A percentile compares a stretch with the other conserved stretches of the same genome.
phyloP scores from a whole-genome alignment of 2,797 vertebrate species.

The Pitangus sulphuratus region DNA sequence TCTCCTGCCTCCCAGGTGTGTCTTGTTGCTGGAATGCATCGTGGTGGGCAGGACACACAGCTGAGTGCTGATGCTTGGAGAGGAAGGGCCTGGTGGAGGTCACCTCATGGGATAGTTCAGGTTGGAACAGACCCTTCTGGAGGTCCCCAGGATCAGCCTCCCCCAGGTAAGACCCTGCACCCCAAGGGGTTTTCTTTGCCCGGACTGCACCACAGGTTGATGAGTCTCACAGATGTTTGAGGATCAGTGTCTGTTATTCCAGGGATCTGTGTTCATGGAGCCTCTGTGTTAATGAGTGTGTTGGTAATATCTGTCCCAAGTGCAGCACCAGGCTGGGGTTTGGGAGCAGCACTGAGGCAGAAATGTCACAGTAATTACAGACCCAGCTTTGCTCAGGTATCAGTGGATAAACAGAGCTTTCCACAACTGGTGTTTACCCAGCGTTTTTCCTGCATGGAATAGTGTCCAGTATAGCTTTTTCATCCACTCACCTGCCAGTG shows the following conservation, averaged over 20 bases:
- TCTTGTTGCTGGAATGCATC: not conserved
- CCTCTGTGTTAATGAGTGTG: accelerated
- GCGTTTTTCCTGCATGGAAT: not conserved
- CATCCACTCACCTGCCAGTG: not conserved
- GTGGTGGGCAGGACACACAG: not conserved
- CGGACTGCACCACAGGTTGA: not conserved
- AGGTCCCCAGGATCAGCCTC: not conserved
- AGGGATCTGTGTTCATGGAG: accelerated
- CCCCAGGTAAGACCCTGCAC: not conserved
- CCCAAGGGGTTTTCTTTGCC: not conserved
- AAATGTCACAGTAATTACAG: not conserved
- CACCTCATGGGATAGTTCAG: accelerated
- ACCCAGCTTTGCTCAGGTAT: accelerated
- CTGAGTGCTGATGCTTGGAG: not conserved
- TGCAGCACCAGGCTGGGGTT: not conserved
- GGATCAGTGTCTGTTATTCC: accelerated
- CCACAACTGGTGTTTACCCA: not conserved
- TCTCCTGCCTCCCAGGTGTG: not conserved
- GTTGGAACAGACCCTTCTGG: accelerated
- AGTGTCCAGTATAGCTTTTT: not conserved
- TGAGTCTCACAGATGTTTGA: not conserved
- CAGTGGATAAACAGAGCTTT: not conserved
- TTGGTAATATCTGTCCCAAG: accelerated
- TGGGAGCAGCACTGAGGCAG: not conserved
- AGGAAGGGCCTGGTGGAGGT: accelerated